These are phyloP conservation scores for Liasis olivaceus DNA, from an alignment of 2,797 vertebrate species.

Conservation along the genomic window DNA sequence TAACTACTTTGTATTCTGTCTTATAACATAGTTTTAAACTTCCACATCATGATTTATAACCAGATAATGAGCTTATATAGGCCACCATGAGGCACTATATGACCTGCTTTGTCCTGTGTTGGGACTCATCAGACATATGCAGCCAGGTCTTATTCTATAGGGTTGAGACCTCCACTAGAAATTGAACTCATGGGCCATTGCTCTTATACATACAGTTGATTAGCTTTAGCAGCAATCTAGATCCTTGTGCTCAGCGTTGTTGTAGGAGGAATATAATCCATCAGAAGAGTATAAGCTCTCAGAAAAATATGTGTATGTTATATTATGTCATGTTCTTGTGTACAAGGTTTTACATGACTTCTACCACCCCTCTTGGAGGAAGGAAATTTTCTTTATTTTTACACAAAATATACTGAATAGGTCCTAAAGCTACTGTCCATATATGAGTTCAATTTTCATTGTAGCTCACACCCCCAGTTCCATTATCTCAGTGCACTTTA, in stretches of 20 bases:
- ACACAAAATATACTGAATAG: not conserved
- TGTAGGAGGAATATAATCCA: too few relatives aligned
- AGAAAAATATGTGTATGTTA: not conserved
- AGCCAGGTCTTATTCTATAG: too few relatives aligned
- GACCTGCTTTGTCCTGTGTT: too few relatives aligned
- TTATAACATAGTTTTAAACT: not conserved
- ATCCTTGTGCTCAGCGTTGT: too few relatives aligned
- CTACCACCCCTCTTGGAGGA: not conserved
- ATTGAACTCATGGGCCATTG: too few relatives aligned
- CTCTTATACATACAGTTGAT: too few relatives aligned
- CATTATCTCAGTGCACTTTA: not conserved
- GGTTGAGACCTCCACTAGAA: too few relatives aligned
- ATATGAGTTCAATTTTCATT: not conserved
- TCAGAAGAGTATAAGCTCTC: not conserved
- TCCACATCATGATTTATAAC: not conserved
- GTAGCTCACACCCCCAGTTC: not conserved
- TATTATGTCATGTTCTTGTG: not conserved
- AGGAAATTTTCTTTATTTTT: not conserved
- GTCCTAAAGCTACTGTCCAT: not conserved
- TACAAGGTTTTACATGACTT: not conserved
- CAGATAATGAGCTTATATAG: too few relatives aligned
- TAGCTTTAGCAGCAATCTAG: too few relatives aligned
- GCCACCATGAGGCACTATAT: too few relatives aligned
- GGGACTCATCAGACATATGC: too few relatives aligned
- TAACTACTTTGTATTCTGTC: not conserved